Evolutionary conservation across 2,113 vertebrate genomes (phyloP), one percentile per base, ranked within the genome.

Genomic region (Hylia prasina): DNA sequence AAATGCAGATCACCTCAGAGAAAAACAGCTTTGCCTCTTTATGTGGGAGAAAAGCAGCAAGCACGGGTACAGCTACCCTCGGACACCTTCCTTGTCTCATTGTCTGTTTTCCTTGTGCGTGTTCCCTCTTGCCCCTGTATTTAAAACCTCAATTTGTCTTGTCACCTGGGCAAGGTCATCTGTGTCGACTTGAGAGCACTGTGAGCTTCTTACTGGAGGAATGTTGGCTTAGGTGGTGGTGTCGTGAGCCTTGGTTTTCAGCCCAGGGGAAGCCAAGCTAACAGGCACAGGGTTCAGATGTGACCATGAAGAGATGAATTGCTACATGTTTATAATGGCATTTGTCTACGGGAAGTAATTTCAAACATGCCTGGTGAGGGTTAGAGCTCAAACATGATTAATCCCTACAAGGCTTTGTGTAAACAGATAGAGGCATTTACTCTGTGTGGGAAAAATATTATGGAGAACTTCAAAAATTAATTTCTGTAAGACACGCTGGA

Each of bases 41-140:
- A 9, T 4, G 10, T 48, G 28, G 17, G 31, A 70, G 35, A 42
- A 77, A 24, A 27, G 3, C 0, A 2, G 2, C 5, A 51, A 13
- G 11, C 25, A 4, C 6, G 42, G 23, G 39, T 75, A 27, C 39
- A 68, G 24, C 45, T 85, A 6, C 27, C 13, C 15, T 51, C 9
- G 4, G 22, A 17, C 12, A 23, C 30, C n/a, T 54, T 16, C 2
- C 0, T 16, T 30, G 10, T 25, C 35, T 65, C 37, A 2, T 54
- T 48, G 31, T 20, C 21, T 51, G 18, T n/a, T n/a, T 61, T 69
- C 39, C 14, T 72, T 13, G 11, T 27, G 33, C 17, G 0, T 28
- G 17, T n/a, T 7, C 7, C 11, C 23, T 20, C 13, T 31, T 27
- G 4, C n/a, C 33, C 14, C 15, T 42, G 19, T 45, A 1, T 40